Percentiles rank a stretch among this genome's conserved stretches.
Conservation (phyloP, 2,888 invertebrate genomes). For the Megamerina dolium region DNA sequence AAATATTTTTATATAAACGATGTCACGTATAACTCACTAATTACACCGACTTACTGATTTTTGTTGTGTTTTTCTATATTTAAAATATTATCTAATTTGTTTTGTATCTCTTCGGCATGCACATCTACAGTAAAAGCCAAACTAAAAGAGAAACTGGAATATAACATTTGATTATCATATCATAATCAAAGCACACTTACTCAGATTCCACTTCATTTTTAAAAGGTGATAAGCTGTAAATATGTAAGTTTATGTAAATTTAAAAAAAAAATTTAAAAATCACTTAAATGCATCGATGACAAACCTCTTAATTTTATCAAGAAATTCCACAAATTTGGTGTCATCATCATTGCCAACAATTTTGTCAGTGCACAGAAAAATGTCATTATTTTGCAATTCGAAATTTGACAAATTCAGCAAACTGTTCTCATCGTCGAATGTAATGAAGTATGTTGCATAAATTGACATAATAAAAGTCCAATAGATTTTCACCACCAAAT, state of each 20-base stretch:
- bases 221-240: constrained; percentile 35
- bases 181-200: too few species aligned
- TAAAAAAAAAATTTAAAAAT: background rate
- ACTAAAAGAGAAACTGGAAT: too few species aligned
- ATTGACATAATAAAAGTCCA: constrained; percentile 47
- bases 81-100: constrained; percentile 38
- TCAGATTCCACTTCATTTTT: constrained; percentile 32
- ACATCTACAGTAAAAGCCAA: constrained; percentile 26
- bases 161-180: background rate
- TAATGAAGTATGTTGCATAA: constrained; percentile 45
- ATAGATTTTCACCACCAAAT: constrained; percentile 45
- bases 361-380: constrained; percentile 36
- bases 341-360: constrained; percentile 41
- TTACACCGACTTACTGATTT: constrained; percentile 20
- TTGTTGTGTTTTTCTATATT: constrained; percentile 36
- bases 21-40: too few species aligned
- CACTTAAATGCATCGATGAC: background rate
- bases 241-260: background rate
- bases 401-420: constrained; percentile 35
- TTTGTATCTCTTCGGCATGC: constrained; percentile 38
- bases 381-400: constrained; percentile 40
- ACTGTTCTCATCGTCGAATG: constrained; percentile 34
- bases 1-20: too few species aligned
- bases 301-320: constrained; percentile 35
- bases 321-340: constrained; percentile 43